These are phyloP conservation scores for Nymphalis polychloros DNA, from an alignment of 2,888 invertebrate species.

Conservation along the genomic window DNA sequence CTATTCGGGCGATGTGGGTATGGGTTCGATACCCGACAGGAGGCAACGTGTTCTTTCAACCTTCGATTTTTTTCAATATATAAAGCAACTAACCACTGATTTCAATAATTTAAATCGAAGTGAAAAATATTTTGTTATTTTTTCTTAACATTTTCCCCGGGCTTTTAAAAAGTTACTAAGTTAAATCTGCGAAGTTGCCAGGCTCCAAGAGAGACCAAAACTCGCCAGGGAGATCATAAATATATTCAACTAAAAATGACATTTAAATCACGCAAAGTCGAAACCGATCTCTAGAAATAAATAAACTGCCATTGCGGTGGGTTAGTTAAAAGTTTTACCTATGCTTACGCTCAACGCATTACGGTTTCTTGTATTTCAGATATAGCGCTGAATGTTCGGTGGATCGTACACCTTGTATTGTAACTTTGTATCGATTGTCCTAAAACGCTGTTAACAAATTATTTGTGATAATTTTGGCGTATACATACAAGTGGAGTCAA, in stretches of 20 bases:
- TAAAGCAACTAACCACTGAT: background rate
- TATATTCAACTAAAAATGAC: too few relatives aligned
- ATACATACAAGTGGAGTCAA: background rate
- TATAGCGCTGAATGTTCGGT: background rate
- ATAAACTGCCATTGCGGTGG: background rate
- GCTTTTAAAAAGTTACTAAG: too few relatives aligned
- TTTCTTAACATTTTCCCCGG: too few relatives aligned
- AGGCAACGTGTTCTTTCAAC: slow-evolving; percentile 15
- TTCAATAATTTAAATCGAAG: background rate
- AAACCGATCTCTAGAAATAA: too few relatives aligned
- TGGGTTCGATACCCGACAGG: slow-evolving; percentile 18
- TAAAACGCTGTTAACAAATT: slow-evolving; percentile 4
- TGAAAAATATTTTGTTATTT: too few relatives aligned
- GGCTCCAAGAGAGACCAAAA: too few relatives aligned
- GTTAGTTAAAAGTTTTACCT: too few relatives aligned
- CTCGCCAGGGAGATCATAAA: too few relatives aligned
- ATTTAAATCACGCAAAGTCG: too few relatives aligned
- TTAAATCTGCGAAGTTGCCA: too few relatives aligned
- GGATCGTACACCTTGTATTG: background rate
- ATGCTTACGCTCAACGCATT: too few relatives aligned
- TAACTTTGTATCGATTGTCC: background rate
- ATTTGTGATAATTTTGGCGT: background rate
- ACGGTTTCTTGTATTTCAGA: too few relatives aligned
- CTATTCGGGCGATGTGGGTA: slow-evolving; percentile 6
- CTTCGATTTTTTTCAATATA: slow-evolving; percentile 4